Evolutionary conservation across 2,797 vertebrate genomes (phyloP), one percentile per base, ranked within the genome.

Genomic region (Tokudaia muenninki): DNA sequence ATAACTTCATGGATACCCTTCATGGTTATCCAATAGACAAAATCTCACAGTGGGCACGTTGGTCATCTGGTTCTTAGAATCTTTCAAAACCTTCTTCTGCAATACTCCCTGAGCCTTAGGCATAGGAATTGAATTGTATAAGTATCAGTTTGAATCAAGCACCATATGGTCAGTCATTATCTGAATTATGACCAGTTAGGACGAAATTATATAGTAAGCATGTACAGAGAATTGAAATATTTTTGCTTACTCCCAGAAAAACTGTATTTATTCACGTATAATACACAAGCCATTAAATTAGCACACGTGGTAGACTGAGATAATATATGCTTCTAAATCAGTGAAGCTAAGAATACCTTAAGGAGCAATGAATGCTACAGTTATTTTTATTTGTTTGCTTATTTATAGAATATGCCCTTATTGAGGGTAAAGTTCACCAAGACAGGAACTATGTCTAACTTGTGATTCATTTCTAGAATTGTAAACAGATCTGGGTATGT

Each of bases 161-260:
- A 80, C 31, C 17, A 19, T 2, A n/a, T n/a, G 17, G 9, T 80
- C 34, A 55, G 12, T n/a, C 47, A 16, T 79, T 52, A 34, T 34
- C 78, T 55, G 2, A 34, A 55, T 55, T n/a, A 12, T 22, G 31
- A 55, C 31, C 31, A n/a, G 9, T 55, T 80, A 79, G 16, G 84
- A 89, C 13, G 91, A 8, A 90, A 82, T 95, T 89, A 47, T 91
- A 65, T 72, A 94, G 41, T 6, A 83, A 59, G 9, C 12, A 78
- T 70, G 77, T 80, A 88, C 12, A 67, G 1, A 21, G 50, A 93
- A 2, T 55, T 29, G 7, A 29, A 80, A 74, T 52, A 26, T 88
- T 7, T 7, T n/a, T 74, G 16, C 0, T 74, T 91, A 74, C 6
- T 8, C 34, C 44, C 63, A 29, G 72, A 91, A 37, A 82, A 74